These are phyloP conservation scores for Petromus typicus DNA, from an alignment of 2,113 vertebrate species.

Conservation along the genomic window DNA sequence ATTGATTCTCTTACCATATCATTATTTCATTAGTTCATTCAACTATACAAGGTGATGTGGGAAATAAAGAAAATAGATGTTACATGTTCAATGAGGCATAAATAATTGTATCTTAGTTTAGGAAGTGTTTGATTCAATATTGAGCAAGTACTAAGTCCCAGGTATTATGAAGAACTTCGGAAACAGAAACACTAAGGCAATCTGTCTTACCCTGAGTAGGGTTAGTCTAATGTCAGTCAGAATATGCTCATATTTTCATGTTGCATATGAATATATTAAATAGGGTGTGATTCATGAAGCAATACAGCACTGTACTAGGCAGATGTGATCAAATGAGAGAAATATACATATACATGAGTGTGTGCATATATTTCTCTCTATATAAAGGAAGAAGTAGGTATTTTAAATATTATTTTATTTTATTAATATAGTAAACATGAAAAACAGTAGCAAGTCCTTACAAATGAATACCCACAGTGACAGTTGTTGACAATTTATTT, in stretches of 20 bases:
- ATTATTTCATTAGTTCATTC: slow-evolving; percentile 15
- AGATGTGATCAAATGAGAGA: not conserved
- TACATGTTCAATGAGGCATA: not conserved
- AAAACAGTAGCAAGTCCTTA: too few relatives aligned
- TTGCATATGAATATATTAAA: not conserved
- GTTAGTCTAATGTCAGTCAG: not conserved
- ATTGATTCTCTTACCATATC: slow-evolving; percentile 2
- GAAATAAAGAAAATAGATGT: not conserved
- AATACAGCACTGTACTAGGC: not conserved
- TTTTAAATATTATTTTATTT: too few relatives aligned
- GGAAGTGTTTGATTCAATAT: not conserved
- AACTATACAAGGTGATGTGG: not conserved
- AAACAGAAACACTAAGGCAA: slow-evolving; percentile 11
- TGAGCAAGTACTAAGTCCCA: not conserved
- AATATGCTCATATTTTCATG: not conserved
- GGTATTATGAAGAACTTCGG: not conserved
- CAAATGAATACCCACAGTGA: too few relatives aligned
- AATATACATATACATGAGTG: not conserved
- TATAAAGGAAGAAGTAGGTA: not conserved
- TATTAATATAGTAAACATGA: too few relatives aligned
- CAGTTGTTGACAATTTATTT: too few relatives aligned
- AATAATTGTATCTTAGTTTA: not conserved
- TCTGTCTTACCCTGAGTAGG: not conserved
- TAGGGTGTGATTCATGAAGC: not conserved
- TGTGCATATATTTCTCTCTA: not conserved